phyloP scores from a whole-genome alignment of 2,888 invertebrate species.

The Gandaritis pyraliata region DNA sequence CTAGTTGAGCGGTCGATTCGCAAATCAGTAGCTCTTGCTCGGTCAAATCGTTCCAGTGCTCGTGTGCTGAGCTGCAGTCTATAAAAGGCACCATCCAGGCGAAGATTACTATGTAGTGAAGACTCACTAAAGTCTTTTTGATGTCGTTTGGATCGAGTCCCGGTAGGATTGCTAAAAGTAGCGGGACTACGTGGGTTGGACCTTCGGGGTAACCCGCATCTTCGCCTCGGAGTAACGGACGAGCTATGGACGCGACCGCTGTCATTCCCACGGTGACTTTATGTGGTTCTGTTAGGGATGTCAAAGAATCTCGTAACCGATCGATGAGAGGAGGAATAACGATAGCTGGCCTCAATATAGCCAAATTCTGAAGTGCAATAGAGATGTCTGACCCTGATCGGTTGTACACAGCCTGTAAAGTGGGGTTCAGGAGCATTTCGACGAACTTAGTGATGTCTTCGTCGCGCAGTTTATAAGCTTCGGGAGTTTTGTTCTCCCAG shows the following conservation, averaged over 20 bases:
- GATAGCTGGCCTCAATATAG: conserved; percentile 91
- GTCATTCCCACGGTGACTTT: conserved; percentile 89
- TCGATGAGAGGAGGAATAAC: conserved; percentile 94
- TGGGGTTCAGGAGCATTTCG: conserved; percentile 88
- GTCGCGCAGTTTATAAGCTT: conserved; percentile 89
- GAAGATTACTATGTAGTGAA: conserved; percentile 91
- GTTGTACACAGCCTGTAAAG: conserved; percentile 91
- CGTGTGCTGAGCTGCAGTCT: conserved; percentile 91
- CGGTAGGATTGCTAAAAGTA: conserved; percentile 91
- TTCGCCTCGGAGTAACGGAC: conserved; percentile 85
- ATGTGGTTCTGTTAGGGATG: conserved; percentile 95
- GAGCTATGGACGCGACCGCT: conserved; percentile 88
- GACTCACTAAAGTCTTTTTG: conserved; percentile 89
- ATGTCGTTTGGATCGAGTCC: conserved; percentile 96
- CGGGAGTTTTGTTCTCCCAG: conserved; percentile 89
- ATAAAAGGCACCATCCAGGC: conserved; percentile 92
- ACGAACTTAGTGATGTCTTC: conserved; percentile 93
- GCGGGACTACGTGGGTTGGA: conserved; percentile 91
- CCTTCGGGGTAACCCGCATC: conserved; percentile 88
- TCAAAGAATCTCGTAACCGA: conserved; percentile 90
- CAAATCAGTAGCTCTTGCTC: conserved; percentile 91
- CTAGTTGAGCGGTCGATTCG: conserved; percentile 92
- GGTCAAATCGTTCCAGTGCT: conserved; percentile 87
- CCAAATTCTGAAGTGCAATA: conserved; percentile 89
- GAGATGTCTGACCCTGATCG: conserved; percentile 87